Evolutionary conservation across 1,140 invertebrate genomes (phyloP).

Genomic region (Hyposmocoma kahamanoa): DNA sequence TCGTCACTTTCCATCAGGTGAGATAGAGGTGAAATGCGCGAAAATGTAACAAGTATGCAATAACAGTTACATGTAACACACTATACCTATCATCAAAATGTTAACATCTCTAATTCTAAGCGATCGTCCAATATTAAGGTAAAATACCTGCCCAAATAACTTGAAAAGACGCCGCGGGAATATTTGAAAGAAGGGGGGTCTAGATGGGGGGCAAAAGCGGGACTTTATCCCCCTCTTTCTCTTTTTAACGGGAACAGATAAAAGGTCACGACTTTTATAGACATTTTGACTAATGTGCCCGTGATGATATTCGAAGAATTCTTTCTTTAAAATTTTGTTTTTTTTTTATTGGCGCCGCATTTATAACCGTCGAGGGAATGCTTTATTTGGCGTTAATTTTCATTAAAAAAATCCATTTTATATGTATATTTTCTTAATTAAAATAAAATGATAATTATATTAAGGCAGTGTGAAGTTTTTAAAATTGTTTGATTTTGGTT

Average conservation of each 20-base stretch:
- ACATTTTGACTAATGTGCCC: not conserved
- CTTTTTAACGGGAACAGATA: not conserved
- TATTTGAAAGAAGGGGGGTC: conserved; percentile 2
- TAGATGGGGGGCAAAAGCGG: not conserved
- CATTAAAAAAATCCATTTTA: not conserved
- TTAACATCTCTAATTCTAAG: conserved; percentile 7
- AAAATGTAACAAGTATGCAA: no score
- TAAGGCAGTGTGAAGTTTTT: no score
- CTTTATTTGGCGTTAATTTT: not conserved
- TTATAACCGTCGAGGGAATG: no score
- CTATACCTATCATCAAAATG: no score
- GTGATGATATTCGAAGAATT: not conserved
- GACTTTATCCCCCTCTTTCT: not conserved
- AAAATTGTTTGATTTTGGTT: no score
- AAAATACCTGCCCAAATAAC: conserved; percentile 16
- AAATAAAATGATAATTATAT: no score
- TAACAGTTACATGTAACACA: no score
- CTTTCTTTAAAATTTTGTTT: no score
- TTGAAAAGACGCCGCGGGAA: conserved; percentile 8
- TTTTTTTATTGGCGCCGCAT: no score
- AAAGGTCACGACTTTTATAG: conserved; percentile 4
- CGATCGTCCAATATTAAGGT: conserved; percentile 12
- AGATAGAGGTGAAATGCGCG: no score
- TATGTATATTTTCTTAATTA: not conserved
- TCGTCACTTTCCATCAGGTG: no score